Percentiles rank a stretch among this genome's conserved stretches.
These are phyloP conservation scores for Drosophila histrio DNA, from an alignment of 2,888 invertebrate genomes.

Conservation along the genomic window DNA sequence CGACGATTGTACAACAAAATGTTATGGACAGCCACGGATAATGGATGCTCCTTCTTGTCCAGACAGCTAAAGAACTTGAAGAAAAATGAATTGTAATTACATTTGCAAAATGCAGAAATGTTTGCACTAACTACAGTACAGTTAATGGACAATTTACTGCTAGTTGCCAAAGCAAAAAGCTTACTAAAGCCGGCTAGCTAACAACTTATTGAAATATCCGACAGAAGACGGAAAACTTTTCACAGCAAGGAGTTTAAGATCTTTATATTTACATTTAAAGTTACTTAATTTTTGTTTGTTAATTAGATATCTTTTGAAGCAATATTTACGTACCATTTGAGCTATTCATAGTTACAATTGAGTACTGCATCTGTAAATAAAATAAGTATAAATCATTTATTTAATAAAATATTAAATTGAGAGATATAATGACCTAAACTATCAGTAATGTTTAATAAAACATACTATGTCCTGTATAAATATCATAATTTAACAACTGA, in stretches of 20 bases:
- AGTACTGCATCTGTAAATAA: conserved; percentile 18
- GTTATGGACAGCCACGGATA: conserved; percentile 74
- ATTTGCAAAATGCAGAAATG: conserved; percentile 42
- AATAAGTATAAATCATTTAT: background rate
- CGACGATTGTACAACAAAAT: conserved; percentile 73
- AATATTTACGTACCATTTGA: conserved; percentile 24
- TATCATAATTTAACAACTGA: too few species aligned
- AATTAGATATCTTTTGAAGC: background rate
- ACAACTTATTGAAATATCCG: conserved; percentile 19
- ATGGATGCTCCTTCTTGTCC: conserved; percentile 52
- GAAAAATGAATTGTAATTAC: conserved; percentile 63
- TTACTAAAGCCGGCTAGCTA: conserved; percentile 5
- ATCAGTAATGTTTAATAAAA: background rate
- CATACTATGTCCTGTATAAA: too few species aligned
- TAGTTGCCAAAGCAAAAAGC: conserved; percentile 6
- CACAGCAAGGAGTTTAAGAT: background rate
- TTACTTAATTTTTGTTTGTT: background rate
- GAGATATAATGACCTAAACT: background rate
- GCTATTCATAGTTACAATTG: background rate
- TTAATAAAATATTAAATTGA: background rate
- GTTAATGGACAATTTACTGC: conserved; percentile 27
- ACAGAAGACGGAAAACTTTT: background rate
- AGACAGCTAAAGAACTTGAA: conserved; percentile 17
- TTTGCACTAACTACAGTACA: conserved; percentile 24
- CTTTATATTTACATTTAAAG: background rate